Percentiles rank a stretch among this genome's conserved stretches.
Evolutionary conservation across 1,140 invertebrate species (phyloP).

Genomic region (Melitaea cinxia): DNA sequence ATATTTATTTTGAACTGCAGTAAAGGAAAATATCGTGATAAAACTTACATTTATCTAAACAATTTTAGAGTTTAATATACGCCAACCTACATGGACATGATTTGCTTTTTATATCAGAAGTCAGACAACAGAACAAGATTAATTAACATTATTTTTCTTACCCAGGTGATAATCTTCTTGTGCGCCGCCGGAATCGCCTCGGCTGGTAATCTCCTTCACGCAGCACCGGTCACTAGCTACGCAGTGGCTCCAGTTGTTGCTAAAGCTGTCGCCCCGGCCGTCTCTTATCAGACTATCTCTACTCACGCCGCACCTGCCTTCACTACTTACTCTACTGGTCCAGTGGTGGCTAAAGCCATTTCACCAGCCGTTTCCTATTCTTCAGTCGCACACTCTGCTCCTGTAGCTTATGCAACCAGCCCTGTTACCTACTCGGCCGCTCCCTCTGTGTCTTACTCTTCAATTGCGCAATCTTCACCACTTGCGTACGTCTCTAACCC

Average conservation of each 20-base stretch:
- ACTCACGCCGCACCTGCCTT: constrained; percentile 31
- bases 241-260: constrained; percentile 41
- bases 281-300: constrained; percentile 31
- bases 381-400: constrained; percentile 35
- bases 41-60: no score
- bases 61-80: no score
- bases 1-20: no score
- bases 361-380: constrained; percentile 33
- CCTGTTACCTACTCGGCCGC: constrained; percentile 24
- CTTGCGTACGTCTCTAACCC: constrained; percentile 39
- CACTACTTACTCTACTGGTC: constrained; percentile 44
- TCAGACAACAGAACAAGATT: no score
- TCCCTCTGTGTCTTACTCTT: constrained; percentile 38
- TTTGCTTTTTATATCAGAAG: no score
- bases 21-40: no score
- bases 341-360: constrained; percentile 39
- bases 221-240: constrained; percentile 46
- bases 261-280: constrained; percentile 42
- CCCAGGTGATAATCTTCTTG: constrained; percentile 61
- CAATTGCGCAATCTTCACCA: constrained; percentile 28
- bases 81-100: no score
- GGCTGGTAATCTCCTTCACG: constrained; percentile 54
- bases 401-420: constrained; percentile 33
- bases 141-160: not conserved
- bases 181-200: constrained; percentile 59